Conservation (phyloP, 2,797 vertebrate genomes). For the Prionace glauca region DNA sequence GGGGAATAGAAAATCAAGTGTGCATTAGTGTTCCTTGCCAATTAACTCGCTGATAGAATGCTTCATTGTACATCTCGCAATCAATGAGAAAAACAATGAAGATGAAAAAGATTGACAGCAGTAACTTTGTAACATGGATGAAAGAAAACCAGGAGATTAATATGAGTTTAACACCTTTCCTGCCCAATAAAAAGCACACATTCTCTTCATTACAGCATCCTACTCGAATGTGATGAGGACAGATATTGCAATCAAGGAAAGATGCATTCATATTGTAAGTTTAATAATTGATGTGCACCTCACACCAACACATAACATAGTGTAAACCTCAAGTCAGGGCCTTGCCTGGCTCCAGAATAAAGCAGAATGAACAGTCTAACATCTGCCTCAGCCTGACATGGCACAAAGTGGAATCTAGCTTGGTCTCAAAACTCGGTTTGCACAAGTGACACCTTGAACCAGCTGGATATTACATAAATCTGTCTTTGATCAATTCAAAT, state of each 20-base stretch:
- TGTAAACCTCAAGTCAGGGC: neutral
- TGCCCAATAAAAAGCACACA: neutral
- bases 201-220: neutral
- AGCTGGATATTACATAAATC: neutral
- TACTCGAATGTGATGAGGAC: neutral
- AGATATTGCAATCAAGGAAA: neutral
- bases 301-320: neutral
- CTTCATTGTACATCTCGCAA: neutral
- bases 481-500: neutral
- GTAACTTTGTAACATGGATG: neutral
- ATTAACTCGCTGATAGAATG: conserved; percentile 6
- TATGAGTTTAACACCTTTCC: neutral
- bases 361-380: neutral
- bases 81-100: neutral
- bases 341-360: neutral
- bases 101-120: neutral
- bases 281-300: neutral
- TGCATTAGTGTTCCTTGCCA: neutral
- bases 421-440: neutral
- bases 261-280: neutral
- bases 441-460: neutral
- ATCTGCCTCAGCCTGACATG: neutral
- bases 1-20: neutral
- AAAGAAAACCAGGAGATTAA: neutral
- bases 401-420: neutral